These are phyloP conservation scores for Coreoperca whiteheadi DNA, from an alignment of 2,113 vertebrate species.

Conservation along the genomic window DNA sequence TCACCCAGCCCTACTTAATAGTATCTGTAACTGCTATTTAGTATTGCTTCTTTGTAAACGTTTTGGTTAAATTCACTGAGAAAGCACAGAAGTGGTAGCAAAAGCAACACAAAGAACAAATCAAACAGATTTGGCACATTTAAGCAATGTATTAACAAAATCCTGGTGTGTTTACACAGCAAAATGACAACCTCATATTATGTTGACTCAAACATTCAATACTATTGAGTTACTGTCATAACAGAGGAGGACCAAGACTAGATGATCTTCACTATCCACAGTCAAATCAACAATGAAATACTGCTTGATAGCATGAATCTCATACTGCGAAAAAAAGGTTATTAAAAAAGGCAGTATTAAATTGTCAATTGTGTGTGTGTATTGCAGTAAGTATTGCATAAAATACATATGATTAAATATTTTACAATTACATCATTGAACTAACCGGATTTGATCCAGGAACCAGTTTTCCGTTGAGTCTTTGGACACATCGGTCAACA, in stretches of 20 bases:
- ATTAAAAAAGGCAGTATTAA: no score
- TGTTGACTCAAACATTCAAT: neutral
- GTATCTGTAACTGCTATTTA: neutral
- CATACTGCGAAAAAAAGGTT: conserved; percentile 55
- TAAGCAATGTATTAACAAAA: neutral
- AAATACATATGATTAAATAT: conserved; percentile 24
- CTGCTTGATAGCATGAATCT: conserved; percentile 35
- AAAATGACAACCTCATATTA: neutral
- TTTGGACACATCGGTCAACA: conserved; percentile 86
- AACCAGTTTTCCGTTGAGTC: conserved; percentile 87
- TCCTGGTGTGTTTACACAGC: conserved; percentile 2
- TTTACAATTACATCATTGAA: conserved; percentile 40
- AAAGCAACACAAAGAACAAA: conserved; percentile 18
- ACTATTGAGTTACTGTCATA: neutral
- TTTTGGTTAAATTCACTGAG: neutral
- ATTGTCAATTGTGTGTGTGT: conserved; percentile 26
- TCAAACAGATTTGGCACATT: neutral
- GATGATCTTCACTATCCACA: conserved; percentile 70
- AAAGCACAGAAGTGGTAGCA: neutral
- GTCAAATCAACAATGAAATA: conserved; percentile 44
- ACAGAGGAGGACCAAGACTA: conserved; percentile 54
- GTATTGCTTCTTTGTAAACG: neutral
- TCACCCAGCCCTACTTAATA: no score
- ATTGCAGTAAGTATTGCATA: conserved; percentile 12
- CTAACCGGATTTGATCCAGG: conserved; percentile 88